A percentile compares a stretch with the other conserved stretches of the same genome.
Conservation (phyloP, 2,888 invertebrate genomes). For the Subacronicta megacephala region DNA sequence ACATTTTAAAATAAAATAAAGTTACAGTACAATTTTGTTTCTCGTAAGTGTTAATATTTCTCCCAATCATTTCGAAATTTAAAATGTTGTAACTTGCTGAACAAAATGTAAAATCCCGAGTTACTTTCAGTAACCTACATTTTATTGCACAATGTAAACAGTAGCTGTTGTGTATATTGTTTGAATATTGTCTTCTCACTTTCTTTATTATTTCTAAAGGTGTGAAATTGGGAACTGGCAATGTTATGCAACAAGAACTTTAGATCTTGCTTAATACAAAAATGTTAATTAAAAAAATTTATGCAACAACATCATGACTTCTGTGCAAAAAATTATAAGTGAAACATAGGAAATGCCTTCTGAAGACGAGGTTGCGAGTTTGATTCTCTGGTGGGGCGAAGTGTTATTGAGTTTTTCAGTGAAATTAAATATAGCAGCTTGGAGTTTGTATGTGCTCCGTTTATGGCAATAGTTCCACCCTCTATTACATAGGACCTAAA, state of each 20-base stretch:
- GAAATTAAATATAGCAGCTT: too few relatives aligned
- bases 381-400: too few relatives aligned
- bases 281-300: not conserved
- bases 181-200: slow-evolving; percentile 27
- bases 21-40: slow-evolving; percentile 1
- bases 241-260: slow-evolving; percentile 24
- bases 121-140: slow-evolving; percentile 35
- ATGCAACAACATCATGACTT: not conserved
- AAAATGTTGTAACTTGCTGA: slow-evolving; percentile 3
- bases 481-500: too few relatives aligned
- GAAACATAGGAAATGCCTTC: too few relatives aligned
- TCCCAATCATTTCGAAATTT: not conserved
- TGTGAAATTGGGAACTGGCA: slow-evolving; percentile 43
- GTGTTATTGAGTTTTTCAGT: too few relatives aligned
- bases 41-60: not conserved
- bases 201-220: slow-evolving; percentile 32
- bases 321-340: too few relatives aligned
- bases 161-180: slow-evolving; percentile 10
- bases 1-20: slow-evolving; percentile 23
- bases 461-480: too few relatives aligned
- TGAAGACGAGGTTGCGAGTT: too few relatives aligned
- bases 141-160: slow-evolving; percentile 17
- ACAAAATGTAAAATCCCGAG: slow-evolving; percentile 14
- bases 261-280: not conserved
- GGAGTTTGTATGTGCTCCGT: too few relatives aligned